Evolutionary conservation across 2,888 invertebrate genomes (phyloP), one percentile per base, ranked within the genome.

Genomic region (Drosophila mercatorum): DNA sequence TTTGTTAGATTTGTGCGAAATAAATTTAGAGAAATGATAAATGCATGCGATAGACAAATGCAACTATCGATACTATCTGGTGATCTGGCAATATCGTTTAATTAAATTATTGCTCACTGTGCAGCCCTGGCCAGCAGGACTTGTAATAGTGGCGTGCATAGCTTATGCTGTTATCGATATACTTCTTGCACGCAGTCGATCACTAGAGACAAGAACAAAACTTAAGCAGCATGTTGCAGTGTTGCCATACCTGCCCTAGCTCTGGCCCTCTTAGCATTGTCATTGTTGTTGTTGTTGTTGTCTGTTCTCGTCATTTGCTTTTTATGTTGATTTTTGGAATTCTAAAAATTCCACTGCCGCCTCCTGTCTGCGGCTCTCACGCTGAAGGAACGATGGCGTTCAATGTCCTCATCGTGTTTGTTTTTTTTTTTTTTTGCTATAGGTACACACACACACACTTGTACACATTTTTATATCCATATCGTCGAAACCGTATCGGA

Each of bases 261-360:
- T 52, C 6, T 14, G 55, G 51, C 40, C 14, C 53, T 51, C 51
- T 56, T 49, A 26, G 57, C 40, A 75, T 49, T 69, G 60, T 60
- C 57, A 64, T 64, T 64, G 73, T 62, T 59, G 49, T 59, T 72
- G 56, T 60, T 65, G 38, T 57, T 76, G 67, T 68, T 68, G 59
- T 74, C 77, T 83, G 81, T 57, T 56, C 63, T 66, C 66, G 59
- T 66, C 58, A 58, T 69, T 72, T 65, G 31, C 57, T 78, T 79
- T 74, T 85, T 74, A 59, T 81, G 78, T 80, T 78, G 70, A 68
- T 85, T 84, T 84, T 75, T 72, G 83, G 86, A 85, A 88, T 84
- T 88, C 81, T 74, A 85, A 84, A 88, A 80, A 84, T 84, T 78
- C 83, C 34, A 51, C 34, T 12, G 51, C 12, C 66, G 72, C 76